phyloP scores from a whole-genome alignment of 2,113 vertebrate genomes.

The Scolopax mira region DNA sequence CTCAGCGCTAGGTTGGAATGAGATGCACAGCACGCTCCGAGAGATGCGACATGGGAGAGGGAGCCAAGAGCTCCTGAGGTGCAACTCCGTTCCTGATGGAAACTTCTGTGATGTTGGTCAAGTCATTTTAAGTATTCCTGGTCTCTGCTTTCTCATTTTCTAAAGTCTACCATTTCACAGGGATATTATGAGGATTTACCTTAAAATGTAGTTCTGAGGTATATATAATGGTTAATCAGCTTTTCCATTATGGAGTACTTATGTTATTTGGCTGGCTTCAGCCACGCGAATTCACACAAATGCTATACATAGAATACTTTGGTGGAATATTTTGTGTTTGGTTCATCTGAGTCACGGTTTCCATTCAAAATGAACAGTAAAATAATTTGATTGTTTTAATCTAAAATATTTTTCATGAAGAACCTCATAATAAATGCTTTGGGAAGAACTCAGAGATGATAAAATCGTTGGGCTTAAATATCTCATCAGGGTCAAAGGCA shows the following conservation, averaged over 20 bases:
- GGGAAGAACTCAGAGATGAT: conserved; percentile 2
- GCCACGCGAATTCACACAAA: conserved; percentile 19
- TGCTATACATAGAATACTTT: conserved; percentile 49
- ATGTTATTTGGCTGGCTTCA: conserved; percentile 46
- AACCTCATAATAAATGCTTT: background rate
- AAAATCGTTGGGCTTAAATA: conserved; percentile 15
- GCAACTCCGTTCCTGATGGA: background rate
- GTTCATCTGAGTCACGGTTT: conserved; percentile 54
- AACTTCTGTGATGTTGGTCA: background rate
- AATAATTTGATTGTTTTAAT: conserved; percentile 32
- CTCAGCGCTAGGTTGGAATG: background rate
- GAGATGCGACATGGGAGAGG: background rate
- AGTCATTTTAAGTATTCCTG: background rate
- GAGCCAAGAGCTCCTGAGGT: background rate
- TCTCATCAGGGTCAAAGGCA: background rate
- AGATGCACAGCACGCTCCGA: background rate
- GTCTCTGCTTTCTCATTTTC: conserved; percentile 1
- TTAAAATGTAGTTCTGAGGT: conserved; percentile 32
- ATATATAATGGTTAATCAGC: conserved; percentile 50
- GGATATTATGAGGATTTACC: conserved; percentile 30
- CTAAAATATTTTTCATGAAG: conserved; percentile 38
- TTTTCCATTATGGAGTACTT: conserved; percentile 56
- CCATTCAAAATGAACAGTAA: conserved; percentile 16
- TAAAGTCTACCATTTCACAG: background rate
- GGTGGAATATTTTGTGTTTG: conserved; percentile 57